These are phyloP conservation scores for Ornithorhynchus anatinus DNA, from an alignment of 2,113 vertebrate genomes.

Conservation along the genomic window DNA sequence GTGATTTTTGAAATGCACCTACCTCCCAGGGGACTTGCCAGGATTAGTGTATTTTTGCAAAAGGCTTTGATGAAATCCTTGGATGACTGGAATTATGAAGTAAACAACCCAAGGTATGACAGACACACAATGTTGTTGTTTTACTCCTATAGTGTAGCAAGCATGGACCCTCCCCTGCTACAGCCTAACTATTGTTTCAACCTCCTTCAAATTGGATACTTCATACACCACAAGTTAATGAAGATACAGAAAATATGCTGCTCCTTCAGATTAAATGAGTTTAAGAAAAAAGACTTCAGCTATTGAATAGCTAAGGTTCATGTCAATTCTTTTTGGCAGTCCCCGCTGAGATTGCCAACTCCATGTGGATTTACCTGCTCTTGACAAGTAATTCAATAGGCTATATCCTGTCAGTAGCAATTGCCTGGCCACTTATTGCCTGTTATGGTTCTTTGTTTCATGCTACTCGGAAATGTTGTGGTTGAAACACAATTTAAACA, in stretches of 20 bases:
- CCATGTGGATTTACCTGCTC: background rate
- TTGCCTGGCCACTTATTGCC: background rate
- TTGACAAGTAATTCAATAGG: slow-evolving; percentile 19
- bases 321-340: background rate
- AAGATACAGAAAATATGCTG: background rate
- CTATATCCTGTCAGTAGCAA: slow-evolving; percentile 41
- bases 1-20: background rate
- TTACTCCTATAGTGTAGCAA: background rate
- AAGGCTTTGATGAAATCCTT: background rate
- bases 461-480: slow-evolving; percentile 19
- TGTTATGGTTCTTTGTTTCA: slow-evolving; percentile 25
- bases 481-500: slow-evolving; percentile 41
- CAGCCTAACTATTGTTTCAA: background rate
- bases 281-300: background rate
- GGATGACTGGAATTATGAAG: background rate
- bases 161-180: background rate
- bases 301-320: background rate
- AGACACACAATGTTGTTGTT: background rate
- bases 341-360: background rate
- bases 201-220: background rate
- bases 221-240: background rate
- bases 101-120: background rate
- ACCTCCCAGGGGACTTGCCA: background rate
- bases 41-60: background rate
- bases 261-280: background rate